Evolutionary conservation across 2,113 vertebrate genomes (phyloP), one percentile per base, ranked within the genome.

Genomic region (Xiphophorus hellerii): DNA sequence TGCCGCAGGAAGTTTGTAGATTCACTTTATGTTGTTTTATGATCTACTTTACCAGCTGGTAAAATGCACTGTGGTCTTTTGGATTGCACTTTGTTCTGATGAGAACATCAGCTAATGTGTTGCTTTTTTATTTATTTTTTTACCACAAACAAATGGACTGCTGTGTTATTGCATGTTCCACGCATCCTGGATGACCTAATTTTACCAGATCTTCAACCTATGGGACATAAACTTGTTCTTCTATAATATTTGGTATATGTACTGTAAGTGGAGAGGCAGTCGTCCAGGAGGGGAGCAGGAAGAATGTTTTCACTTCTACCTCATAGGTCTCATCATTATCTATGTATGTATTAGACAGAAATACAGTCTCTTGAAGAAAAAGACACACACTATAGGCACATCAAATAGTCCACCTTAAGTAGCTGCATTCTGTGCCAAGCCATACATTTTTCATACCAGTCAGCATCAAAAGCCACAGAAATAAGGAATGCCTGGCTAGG

Each of bases 361-460:
- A 80, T 71, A 70, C 58, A 54, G 37, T 54, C 64, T 78, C 65
- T 73, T 13, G 13, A 71, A 85, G 7, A 35, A 80, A 62, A 75
- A 42, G 65, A 74, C 33, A 44, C 66, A 75, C 58, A 80, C 76
- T 60, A 73, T 74, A 73, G 70, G 44, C 76, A 76, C 76, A 82
- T 86, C 78, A 84, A 88, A 73, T 74, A 88, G 78, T 81, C 83
- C 78, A 89, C 82, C 87, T 90, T 90, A 87, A 93, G 90, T 91
- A 88, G 73, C 80, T 81, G 58, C 80, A 81, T 77, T 88, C 81
- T 85, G 91, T 78, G 82, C 85, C 80, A 87, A 17, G 17, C 51
- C 76, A 93, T 94, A 84, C 90, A 94, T 94, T 88, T 94, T 93
- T 94, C 78, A 94, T 91, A 67, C 71, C 67, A 86, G 78, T 60